These are phyloP conservation scores for Sanderia malayensis DNA, from an alignment of 30 jellyfish, hydroid and myxozoan species.

Conservation along the genomic window DNA sequence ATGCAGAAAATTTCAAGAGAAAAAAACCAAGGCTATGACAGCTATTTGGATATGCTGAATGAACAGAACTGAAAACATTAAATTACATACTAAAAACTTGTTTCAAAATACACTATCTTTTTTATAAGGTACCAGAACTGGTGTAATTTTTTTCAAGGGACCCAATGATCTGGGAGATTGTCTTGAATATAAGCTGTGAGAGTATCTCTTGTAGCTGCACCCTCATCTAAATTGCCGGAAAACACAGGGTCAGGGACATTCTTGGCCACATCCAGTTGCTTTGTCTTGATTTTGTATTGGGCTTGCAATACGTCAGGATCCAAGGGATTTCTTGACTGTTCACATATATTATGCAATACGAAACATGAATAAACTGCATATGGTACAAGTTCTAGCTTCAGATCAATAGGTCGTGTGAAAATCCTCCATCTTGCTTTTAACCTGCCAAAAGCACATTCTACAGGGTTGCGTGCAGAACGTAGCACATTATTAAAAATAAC, in stretches of 20 bases:
- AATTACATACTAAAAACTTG: too few relatives aligned
- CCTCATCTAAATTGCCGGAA: not conserved
- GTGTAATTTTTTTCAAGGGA: too few relatives aligned
- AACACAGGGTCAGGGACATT: not conserved
- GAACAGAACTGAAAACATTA: too few relatives aligned
- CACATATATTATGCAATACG: slow-evolving; percentile 66
- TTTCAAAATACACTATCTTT: too few relatives aligned
- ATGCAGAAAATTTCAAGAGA: too few relatives aligned
- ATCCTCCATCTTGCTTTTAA: slow-evolving; percentile 68
- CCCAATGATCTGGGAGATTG: not conserved
- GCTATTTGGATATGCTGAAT: too few relatives aligned
- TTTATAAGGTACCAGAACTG: too few relatives aligned
- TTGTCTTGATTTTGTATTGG: not conserved
- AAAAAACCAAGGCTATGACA: too few relatives aligned
- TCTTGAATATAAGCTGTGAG: not conserved
- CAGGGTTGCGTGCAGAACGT: slow-evolving; percentile 66
- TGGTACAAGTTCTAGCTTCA: slow-evolving; percentile 44
- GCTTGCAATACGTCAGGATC: not conserved
- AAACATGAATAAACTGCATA: slow-evolving; percentile 54
- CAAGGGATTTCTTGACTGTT: too few relatives aligned
- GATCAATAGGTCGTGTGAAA: slow-evolving; percentile 38
- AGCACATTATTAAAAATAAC: slow-evolving; percentile 64
- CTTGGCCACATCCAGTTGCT: too few relatives aligned
- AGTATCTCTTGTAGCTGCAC: not conserved
- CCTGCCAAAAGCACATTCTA: slow-evolving; percentile 77